Base-by-base conservation (phyloP, 2,888 invertebrate genomes). In the Polylopha cassiicola region DNA sequence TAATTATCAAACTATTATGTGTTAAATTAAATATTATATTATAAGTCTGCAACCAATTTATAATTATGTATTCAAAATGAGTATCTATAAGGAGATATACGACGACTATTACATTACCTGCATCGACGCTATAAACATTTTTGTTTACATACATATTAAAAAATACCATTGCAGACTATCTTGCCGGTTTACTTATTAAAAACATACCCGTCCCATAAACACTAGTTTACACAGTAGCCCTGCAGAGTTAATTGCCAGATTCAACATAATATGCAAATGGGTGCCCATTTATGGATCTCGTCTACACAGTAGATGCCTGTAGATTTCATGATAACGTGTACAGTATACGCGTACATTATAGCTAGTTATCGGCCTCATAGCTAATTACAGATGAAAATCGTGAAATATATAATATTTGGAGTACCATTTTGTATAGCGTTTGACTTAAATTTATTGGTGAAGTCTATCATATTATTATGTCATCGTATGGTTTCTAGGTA, bases 291-390 rank as follows among this genome's bases (percentile, higher is more conserved):
- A 43, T 43, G 44, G 38, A 18, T 37, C 46, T 46, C 46, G 29
- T 50, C 31, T n/a, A 37, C 47, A 51, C 61, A 61, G 61, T 61
- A 54, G 55, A 62, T 55, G 51, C 54, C 33, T 64, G 62, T 64
- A 62, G 64, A 63, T 65, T 34, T 30, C 3, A 31, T 38, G 56
- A 61, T 65, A 60, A 44, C 43, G 45, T 45, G 22, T 27, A 18
- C 18, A 29, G 23, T 22, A 29, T 33, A 34, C 17, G 44, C 18
- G 37, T 26, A 47, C 43, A 51, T 49, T 47, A 51, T 46, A 48
- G 46, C 50, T 44, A 48, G 39, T 51, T 52, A 53, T 46, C 46
- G 44, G 31, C 27, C 26, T 27, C 30, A 29, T 29, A 6, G 32
- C 37, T 39, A 39, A 37, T 41, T 41, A 41, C 30, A 26, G 36